A percentile compares a stretch with the other conserved stretches of the same genome.
phyloP scores from a whole-genome alignment of 2,113 vertebrate species.

The Manacus vitellinus region DNA sequence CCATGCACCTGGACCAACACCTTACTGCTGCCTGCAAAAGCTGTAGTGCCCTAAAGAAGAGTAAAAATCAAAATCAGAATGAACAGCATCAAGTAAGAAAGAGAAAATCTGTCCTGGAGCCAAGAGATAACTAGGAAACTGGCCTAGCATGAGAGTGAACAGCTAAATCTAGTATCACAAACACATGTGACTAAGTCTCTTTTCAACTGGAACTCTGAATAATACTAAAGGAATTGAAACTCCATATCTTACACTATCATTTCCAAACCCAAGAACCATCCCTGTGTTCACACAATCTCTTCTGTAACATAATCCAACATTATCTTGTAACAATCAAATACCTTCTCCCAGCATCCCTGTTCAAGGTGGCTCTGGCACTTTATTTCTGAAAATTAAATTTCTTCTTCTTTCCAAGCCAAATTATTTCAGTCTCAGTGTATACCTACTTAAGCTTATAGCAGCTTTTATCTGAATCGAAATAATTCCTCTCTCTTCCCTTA shows the following conservation, averaged over 20 bases:
- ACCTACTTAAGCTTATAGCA: not conserved
- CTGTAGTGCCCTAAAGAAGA: not conserved
- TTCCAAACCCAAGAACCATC: not conserved
- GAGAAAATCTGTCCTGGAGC: not conserved
- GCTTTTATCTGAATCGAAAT: not conserved
- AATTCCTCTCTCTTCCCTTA: not conserved
- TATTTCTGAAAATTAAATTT: not conserved
- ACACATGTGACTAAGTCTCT: not conserved
- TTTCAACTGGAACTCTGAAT: not conserved
- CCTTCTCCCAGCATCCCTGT: not conserved
- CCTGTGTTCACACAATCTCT: not conserved
- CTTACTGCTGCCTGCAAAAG: not conserved
- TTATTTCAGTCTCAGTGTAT: not conserved
- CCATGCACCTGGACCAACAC: rapidly evolving
- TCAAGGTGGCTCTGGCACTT: not conserved
- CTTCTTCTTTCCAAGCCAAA: not conserved
- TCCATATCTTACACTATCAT: not conserved
- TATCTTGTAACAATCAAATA: not conserved
- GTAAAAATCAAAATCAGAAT: not conserved
- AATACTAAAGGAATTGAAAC: not conserved
- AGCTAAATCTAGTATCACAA: not conserved
- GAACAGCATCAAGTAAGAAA: not conserved
- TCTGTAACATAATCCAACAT: rapidly evolving
- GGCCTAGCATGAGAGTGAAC: rapidly evolving
- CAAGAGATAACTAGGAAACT: not conserved